A percentile compares a stretch with the other conserved stretches of the same genome.
phyloP scores from a whole-genome alignment of 2,888 invertebrate genomes.

The Tetanocera ferruginea region DNA sequence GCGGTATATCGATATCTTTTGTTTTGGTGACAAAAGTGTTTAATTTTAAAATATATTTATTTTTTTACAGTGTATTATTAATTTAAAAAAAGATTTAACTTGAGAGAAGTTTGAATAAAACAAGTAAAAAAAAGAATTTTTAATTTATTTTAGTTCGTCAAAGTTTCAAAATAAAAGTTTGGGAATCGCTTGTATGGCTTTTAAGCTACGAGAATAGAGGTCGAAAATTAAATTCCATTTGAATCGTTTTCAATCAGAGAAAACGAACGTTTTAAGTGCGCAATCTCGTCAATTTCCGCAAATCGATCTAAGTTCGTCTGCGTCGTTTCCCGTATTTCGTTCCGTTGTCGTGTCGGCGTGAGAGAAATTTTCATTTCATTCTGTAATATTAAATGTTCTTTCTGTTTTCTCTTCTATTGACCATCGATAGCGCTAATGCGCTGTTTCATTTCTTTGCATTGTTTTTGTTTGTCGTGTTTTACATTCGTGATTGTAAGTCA shows the following conservation, averaged over 20 bases:
- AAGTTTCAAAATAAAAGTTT: too few species aligned
- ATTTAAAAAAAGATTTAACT: too few species aligned
- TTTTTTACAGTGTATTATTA: too few species aligned
- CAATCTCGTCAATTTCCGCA: constrained; percentile 57
- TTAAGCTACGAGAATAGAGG: background rate
- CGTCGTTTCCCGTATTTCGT: constrained; percentile 15
- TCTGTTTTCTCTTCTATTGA: too few species aligned
- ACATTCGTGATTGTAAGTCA: constrained; percentile 34
- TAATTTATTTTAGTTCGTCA: background rate
- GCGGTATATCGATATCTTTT: too few species aligned
- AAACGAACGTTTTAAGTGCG: constrained; percentile 52
- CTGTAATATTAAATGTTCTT: background rate
- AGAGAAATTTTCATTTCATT: constrained; percentile 13
- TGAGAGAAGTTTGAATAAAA: background rate
- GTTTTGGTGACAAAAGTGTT: too few species aligned
- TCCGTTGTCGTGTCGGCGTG: background rate
- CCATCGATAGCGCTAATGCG: background rate
- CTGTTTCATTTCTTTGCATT: constrained; percentile 17
- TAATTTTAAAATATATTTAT: too few species aligned
- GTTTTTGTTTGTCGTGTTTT: constrained; percentile 13
- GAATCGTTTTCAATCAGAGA: background rate
- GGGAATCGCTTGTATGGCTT: too few species aligned
- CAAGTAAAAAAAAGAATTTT: background rate
- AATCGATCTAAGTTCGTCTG: constrained; percentile 53
- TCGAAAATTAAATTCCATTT: constrained; percentile 2